These are phyloP conservation scores for Phrixothrix hirtus DNA, from an alignment of 2,888 invertebrate genomes.

Conservation along the genomic window DNA sequence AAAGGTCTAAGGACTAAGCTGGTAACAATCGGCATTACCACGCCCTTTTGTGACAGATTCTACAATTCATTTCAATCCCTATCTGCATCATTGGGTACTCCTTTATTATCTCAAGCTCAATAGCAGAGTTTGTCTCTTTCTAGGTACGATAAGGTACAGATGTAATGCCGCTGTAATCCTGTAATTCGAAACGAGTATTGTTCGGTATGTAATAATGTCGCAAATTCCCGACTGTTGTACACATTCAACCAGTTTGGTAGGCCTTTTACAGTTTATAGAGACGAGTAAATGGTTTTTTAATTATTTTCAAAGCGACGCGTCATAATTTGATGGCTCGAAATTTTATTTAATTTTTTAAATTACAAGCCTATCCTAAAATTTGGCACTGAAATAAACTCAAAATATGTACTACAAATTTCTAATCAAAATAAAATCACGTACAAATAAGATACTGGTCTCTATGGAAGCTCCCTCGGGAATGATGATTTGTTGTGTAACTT, in stretches of 20 bases:
- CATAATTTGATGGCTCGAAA: too few species aligned
- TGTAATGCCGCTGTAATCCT: slow-evolving; percentile 45
- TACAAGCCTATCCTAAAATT: too few species aligned
- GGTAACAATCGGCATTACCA: slow-evolving; percentile 28
- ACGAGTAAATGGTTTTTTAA: slow-evolving; percentile 3
- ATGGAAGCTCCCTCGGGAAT: slow-evolving; percentile 16
- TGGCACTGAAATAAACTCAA: too few species aligned
- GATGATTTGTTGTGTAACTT: slow-evolving; percentile 36
- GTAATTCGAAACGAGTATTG: slow-evolving; percentile 49
- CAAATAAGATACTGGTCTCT: slow-evolving; percentile 9
- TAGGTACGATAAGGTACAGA: slow-evolving; percentile 15
- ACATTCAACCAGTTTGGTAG: slow-evolving; percentile 42
- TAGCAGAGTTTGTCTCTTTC: slow-evolving; percentile 9
- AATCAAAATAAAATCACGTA: too few species aligned
- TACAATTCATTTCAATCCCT: slow-evolving; percentile 34
- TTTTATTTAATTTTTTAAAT: too few species aligned
- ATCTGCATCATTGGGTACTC: slow-evolving; percentile 11
- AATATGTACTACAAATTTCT: too few species aligned
- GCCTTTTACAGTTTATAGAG: slow-evolving; percentile 41
- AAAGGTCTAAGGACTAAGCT: slow-evolving; percentile 15
- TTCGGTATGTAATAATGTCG: slow-evolving; percentile 50
- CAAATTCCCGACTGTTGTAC: slow-evolving; percentile 43
- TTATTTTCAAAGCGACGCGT: too few species aligned
- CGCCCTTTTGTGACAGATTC: slow-evolving; percentile 38
- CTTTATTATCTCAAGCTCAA: not conserved